Evolutionary conservation across 1,140 invertebrate genomes (phyloP).

Genomic region (Octopus sinensis): DNA sequence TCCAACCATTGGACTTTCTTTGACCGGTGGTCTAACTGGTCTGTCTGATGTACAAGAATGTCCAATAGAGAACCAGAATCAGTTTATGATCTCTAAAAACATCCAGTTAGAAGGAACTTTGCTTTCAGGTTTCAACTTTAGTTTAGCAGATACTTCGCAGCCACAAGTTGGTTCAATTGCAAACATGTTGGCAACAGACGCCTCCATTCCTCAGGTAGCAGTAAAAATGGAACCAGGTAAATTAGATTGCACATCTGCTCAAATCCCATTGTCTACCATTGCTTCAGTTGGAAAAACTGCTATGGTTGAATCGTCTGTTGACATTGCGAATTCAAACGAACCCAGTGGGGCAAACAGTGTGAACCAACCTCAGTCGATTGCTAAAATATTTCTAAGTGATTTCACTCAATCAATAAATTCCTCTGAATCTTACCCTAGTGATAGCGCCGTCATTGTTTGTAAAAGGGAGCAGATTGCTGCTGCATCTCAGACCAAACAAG

Average conservation of each 20-base stretch:
- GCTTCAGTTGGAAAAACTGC: background rate
- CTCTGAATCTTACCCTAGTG: background rate
- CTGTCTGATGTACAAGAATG: background rate
- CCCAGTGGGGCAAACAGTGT: no score
- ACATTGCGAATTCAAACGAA: background rate
- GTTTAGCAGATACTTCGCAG: background rate
- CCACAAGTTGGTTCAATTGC: background rate
- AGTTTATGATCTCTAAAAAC: slow-evolving; percentile 8
- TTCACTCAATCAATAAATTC: background rate
- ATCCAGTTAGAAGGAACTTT: slow-evolving; percentile 2
- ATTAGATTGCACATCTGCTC: background rate
- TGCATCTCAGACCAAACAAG: background rate
- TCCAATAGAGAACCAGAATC: background rate
- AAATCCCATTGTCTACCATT: background rate
- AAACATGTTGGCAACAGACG: background rate
- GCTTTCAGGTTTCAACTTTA: background rate
- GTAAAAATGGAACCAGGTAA: background rate
- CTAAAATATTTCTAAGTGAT: no score
- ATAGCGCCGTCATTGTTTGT: background rate
- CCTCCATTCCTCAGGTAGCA: background rate
- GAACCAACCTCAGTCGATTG: background rate
- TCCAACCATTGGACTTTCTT: background rate
- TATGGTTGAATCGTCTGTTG: no score
- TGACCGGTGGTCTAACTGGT: background rate
- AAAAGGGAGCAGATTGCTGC: background rate